Conservation (phyloP, 1,140 invertebrate species). For the Laodelphax striatellus region DNA sequence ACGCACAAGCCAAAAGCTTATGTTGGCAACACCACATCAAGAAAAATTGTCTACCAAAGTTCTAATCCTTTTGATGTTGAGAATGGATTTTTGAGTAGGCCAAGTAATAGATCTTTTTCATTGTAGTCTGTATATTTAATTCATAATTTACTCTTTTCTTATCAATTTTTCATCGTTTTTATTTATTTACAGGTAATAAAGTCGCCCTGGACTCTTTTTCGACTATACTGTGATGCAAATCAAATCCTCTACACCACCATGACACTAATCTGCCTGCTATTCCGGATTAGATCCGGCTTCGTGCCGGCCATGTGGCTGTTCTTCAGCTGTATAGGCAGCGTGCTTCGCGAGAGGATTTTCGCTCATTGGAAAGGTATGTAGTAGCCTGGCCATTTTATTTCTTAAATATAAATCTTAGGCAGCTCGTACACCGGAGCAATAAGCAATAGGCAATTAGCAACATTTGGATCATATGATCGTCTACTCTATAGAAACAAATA, state of each 20-base stretch:
- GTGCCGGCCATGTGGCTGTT: constrained; percentile 51
- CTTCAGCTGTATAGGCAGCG: constrained; percentile 36
- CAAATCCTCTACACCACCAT: constrained; percentile 44
- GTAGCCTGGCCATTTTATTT: background rate
- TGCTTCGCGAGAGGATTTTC: constrained; percentile 31
- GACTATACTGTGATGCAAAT: constrained; percentile 49
- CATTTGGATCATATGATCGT: too few relatives aligned
- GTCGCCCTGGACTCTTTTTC: constrained; percentile 42
- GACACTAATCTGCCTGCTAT: constrained; percentile 38
- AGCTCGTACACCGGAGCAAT: too few relatives aligned
- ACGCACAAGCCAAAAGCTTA: too few relatives aligned
- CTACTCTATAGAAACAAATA: too few relatives aligned
- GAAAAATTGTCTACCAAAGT: too few relatives aligned
- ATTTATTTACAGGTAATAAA: constrained; percentile 26
- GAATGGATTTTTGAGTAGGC: too few relatives aligned
- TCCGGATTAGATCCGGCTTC: constrained; percentile 52
- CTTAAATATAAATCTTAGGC: too few relatives aligned
- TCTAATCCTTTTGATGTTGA: too few relatives aligned
- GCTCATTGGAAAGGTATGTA: constrained; percentile 36
- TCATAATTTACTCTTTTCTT: background rate
- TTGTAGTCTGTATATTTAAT: too few relatives aligned
- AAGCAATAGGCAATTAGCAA: too few relatives aligned
- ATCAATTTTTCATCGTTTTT: constrained; percentile 3
- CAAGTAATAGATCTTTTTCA: too few relatives aligned
- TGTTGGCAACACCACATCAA: too few relatives aligned